Evolutionary conservation across 2,888 invertebrate genomes (phyloP), one percentile per base, ranked within the genome.

Genomic region (Euproctis similis): DNA sequence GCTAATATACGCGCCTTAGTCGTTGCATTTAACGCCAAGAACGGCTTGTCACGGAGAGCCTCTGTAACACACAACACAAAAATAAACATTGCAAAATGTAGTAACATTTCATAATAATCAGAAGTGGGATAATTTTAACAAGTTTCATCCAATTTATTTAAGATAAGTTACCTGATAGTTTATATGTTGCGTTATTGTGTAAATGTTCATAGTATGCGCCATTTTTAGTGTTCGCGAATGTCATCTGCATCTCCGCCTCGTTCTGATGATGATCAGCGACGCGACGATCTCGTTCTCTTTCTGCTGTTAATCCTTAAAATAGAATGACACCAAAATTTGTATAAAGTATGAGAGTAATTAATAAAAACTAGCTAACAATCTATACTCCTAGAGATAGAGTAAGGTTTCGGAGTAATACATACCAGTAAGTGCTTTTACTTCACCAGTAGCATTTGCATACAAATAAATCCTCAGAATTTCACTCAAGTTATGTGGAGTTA

Each of bases 391-490:
- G n/a, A n/a, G n/a, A n/a, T n/a, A n/a, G n/a, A n/a, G n/a, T n/a
- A n/a, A n/a, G n/a, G n/a, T n/a, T n/a, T 4, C 2, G n/a, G 2
- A 17, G 17, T 8, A 17, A n/a, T 19, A 36, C 47, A 36, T 30
- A 87, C 87, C 92, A 8, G 92, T 92, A 27, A 93, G 75, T 12
- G 92, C 90, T 42, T 94, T 93, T 2, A 95, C 89, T 63, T 95
- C 94, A 0, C 93, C 94, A 0, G 94, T 94, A 1, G 94, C 94
- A 58, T 94, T 93, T 0, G 96, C 95, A 54, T 94, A 94, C 46
- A 97, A 82, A 67, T 96, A 98, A 64, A 97, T 93, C 42, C 97
- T 85, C 17, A 98, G 80, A 28, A 98, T 91, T 70, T 98, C 98
- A 34, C 95, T 94, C 9, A 98, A 87, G 65, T 96, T 97, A 11